phyloP scores from a whole-genome alignment of 2,113 vertebrate genomes.

The Pseudolaguvia tuberculata region DNA sequence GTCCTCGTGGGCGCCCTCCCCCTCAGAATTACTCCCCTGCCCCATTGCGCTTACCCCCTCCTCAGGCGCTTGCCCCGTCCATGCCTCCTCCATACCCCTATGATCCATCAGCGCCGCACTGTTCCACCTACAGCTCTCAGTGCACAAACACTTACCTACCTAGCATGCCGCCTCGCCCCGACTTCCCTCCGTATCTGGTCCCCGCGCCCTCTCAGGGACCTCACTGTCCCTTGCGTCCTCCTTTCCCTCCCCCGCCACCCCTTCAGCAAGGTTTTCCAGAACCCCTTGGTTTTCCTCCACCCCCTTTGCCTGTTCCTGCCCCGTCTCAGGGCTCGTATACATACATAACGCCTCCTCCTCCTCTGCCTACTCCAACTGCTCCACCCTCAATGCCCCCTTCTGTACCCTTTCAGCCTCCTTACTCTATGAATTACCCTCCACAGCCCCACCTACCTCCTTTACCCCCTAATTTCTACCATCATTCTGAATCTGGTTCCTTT shows the following conservation, averaged over 20 bases:
- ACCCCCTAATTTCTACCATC: constrained; percentile 70
- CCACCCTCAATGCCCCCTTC: constrained; percentile 76
- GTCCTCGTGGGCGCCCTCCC: constrained; percentile 74
- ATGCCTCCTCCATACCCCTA: constrained; percentile 70
- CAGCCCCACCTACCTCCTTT: constrained; percentile 74
- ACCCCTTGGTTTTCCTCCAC: constrained; percentile 85
- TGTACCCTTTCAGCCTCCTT: constrained; percentile 79
- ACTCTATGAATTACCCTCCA: constrained; percentile 78
- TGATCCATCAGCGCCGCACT: constrained; percentile 71
- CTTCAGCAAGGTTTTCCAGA: constrained; percentile 80
- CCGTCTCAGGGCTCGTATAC: constrained; percentile 77
- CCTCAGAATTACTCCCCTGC: constrained; percentile 76
- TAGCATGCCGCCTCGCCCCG: constrained; percentile 78
- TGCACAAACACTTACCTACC: constrained; percentile 74
- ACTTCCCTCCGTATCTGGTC: constrained; percentile 85
- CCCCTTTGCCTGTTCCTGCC: constrained; percentile 71
- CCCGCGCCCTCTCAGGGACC: constrained; percentile 71
- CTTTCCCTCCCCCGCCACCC: constrained; percentile 77
- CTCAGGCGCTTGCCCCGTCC: constrained; percentile 72
- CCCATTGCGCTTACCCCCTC: constrained; percentile 74
- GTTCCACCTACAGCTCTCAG: constrained; percentile 73
- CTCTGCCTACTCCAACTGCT: constrained; percentile 67
- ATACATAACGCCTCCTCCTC: constrained; percentile 71
- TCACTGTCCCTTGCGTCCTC: constrained; percentile 77
- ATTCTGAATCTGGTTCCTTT: constrained; percentile 67